phyloP scores from a whole-genome alignment of 1,140 invertebrate genomes.

The Heliconius nattereri region DNA sequence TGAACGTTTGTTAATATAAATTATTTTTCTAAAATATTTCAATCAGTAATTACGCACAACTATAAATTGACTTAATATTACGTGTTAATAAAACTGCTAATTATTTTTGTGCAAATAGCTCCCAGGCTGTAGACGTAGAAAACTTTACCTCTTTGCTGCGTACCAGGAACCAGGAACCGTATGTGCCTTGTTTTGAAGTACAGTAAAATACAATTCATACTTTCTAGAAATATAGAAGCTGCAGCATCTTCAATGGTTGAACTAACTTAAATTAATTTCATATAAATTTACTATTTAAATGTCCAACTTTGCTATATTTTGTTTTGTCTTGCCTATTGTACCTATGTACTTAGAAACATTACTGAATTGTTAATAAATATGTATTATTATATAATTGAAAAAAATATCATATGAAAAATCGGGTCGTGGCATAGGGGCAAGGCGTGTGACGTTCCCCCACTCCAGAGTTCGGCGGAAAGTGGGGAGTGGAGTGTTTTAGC shows the following conservation, averaged over 20 bases:
- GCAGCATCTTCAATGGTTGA: background rate
- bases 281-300: background rate
- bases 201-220: constrained; percentile 63
- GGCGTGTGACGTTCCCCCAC: too few species aligned
- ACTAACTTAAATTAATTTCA: background rate
- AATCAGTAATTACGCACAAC: background rate
- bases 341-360: background rate
- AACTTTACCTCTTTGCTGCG: constrained; percentile 67
- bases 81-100: constrained; percentile 67
- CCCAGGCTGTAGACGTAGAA: constrained; percentile 67
- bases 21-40: background rate
- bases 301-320: background rate
- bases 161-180: constrained; percentile 52
- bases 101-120: constrained; percentile 71
- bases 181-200: constrained; percentile 75
- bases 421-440: too few species aligned
- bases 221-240: background rate
- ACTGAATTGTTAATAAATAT: too few species aligned
- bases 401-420: too few species aligned
- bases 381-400: too few species aligned
- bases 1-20: too few species aligned
- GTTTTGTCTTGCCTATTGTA: background rate
- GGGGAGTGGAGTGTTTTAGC: too few species aligned
- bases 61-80: background rate
- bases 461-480: too few species aligned